These are phyloP conservation scores for Apodemus sylvaticus DNA, from an alignment of 2,113 vertebrate genomes.

Conservation along the genomic window DNA sequence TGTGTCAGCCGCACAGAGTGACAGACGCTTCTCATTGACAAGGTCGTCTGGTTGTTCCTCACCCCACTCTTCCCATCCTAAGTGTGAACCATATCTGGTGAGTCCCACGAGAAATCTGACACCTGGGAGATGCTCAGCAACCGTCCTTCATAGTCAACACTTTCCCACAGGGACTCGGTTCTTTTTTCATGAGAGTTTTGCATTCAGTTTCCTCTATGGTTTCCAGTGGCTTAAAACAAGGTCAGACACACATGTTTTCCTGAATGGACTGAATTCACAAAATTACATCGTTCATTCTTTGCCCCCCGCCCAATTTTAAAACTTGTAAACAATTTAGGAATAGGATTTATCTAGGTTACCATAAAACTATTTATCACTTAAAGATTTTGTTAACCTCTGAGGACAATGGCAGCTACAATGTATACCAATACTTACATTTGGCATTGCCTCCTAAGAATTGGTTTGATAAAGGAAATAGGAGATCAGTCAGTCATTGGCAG, in stretches of 20 bases:
- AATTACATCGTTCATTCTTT: neutral
- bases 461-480: slow-evolving; percentile 12
- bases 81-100: neutral
- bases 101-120: neutral
- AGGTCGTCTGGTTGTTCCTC: neutral
- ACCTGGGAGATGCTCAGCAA: neutral
- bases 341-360: neutral
- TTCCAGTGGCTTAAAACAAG: slow-evolving; percentile 10
- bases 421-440: neutral
- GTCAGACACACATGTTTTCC: neutral
- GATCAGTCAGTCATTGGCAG: neutral
- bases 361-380: neutral
- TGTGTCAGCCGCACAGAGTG: neutral
- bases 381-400: neutral
- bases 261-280: slow-evolving; percentile 12
- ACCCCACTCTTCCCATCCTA: neutral
- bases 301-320: neutral
- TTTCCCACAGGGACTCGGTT: neutral
- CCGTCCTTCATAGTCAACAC: neutral
- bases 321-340: neutral
- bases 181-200: neutral
- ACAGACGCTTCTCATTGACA: neutral
- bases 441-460: neutral
- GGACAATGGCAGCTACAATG: neutral
- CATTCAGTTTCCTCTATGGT: neutral